Evolutionary conservation across 2,113 vertebrate genomes (phyloP).

Genomic region (Bostrychus sinensis): DNA sequence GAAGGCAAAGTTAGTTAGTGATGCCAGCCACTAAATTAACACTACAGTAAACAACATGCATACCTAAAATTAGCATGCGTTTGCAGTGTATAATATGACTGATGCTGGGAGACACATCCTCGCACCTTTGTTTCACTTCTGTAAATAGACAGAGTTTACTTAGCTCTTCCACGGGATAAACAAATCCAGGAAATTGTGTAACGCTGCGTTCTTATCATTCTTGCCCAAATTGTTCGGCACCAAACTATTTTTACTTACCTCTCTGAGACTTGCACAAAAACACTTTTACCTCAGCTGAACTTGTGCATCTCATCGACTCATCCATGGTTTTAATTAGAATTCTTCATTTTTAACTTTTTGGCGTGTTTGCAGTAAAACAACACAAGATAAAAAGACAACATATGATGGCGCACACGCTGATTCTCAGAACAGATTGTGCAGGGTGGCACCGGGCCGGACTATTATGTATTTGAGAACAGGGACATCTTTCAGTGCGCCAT

Average conservation of each 20-base stretch:
- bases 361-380: background rate
- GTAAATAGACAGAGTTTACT: constrained; percentile 51
- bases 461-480: constrained; percentile 10
- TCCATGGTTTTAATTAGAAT: background rate
- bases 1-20: constrained; percentile 6
- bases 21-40: background rate
- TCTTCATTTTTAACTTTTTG: background rate
- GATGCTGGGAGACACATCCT: constrained; percentile 14
- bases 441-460: background rate
- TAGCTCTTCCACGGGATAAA: constrained; percentile 50
- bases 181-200: constrained; percentile 48
- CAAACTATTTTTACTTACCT: constrained; percentile 32
- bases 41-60: background rate
- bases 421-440: background rate
- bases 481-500: constrained; percentile 9
- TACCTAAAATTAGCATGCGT: background rate
- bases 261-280: background rate
- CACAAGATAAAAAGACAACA: background rate
- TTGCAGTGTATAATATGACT: constrained; percentile 7
- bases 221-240: constrained; percentile 33
- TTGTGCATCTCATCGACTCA: constrained; percentile 1
- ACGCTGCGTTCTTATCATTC: constrained; percentile 63
- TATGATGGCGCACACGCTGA: background rate
- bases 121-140: constrained; percentile 26
- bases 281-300: background rate